Evolutionary conservation across 2,888 invertebrate genomes (phyloP), one percentile per base, ranked within the genome.

Genomic region (Sesamia inferens): DNA sequence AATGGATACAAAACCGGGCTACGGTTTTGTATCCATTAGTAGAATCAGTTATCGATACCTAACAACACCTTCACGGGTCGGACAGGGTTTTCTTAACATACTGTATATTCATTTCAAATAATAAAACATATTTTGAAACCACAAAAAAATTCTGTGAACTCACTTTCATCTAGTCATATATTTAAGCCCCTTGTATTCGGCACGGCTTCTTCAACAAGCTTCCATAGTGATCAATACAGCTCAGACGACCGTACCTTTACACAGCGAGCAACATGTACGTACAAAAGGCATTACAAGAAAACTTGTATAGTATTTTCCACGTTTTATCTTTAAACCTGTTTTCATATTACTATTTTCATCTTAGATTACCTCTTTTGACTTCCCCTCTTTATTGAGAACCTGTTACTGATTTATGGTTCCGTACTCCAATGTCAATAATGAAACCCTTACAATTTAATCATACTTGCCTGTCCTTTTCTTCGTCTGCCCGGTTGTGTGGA

Each of bases 141-240:
- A 59, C 1, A 51, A 59, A 42, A 71, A 19, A 58, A 48, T 8
- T 5, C 48, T 10, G 11, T 44, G 24, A 74, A 59, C 16, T n/a
- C n/a, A 16, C 8, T 72, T 58, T n/a, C 19, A 71, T 71, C 48
- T 42, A 24, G 8, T 42, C 7, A 48, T 42, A 73, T 48, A n/a
- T 71, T 48, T 58, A 24, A 8, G 11, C 54, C 19, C 19, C 19
- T 51, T 51, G 51, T 19, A 51, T 8, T 8, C 13, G 5, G 51
- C 19, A 51, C 3, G 19, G 10, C n/a, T 54, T 54, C n/a, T 0
- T 48, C 16, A 16, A 48, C 16, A 48, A 48, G 48, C 6, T 14
- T 47, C 5, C 13, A 47, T 14, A 47, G 14, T 14, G 47, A 47
- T 13, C 47, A 0, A 47, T 14, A 47, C 13, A 13, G 13, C 47